phyloP scores from a whole-genome alignment of 2,113 vertebrate species.

The Limanda limanda region DNA sequence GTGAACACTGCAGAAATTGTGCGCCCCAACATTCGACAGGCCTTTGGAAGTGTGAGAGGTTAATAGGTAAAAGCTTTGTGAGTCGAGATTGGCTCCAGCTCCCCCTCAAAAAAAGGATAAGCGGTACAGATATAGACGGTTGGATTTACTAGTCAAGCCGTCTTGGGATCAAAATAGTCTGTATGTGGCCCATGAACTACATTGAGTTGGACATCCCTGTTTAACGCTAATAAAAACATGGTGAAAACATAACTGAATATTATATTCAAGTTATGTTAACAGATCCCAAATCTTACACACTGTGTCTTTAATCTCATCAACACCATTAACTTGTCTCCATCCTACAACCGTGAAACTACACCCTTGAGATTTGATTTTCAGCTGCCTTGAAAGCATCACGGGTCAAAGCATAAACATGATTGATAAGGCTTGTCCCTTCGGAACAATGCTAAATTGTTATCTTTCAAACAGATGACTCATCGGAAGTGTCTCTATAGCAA shows the following conservation, averaged over 20 bases:
- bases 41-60: not conserved
- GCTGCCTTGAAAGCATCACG: not conserved
- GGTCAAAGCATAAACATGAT: conserved; percentile 67
- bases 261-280: no score
- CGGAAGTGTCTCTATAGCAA: conserved; percentile 56
- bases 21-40: not conserved
- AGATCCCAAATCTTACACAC: not conserved
- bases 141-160: not conserved
- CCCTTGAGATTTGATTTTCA: conserved; percentile 39
- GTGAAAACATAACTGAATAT: not conserved
- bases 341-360: not conserved
- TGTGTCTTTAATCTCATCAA: not conserved
- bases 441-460: conserved; percentile 70
- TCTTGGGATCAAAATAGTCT: not conserved
- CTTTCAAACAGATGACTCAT: conserved; percentile 71
- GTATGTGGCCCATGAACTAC: not conserved
- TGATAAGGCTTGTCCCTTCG: conserved; percentile 51
- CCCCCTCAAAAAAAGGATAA: no score
- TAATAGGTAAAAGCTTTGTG: not conserved
- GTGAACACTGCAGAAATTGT: not conserved
- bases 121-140: no score
- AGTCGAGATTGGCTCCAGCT: no score
- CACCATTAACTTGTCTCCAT: not conserved
- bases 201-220: not conserved
- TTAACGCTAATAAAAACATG: not conserved